Evolutionary conservation across 2,888 invertebrate species (phyloP), one percentile per base, ranked within the genome.

Genomic region (Idaea straminata): DNA sequence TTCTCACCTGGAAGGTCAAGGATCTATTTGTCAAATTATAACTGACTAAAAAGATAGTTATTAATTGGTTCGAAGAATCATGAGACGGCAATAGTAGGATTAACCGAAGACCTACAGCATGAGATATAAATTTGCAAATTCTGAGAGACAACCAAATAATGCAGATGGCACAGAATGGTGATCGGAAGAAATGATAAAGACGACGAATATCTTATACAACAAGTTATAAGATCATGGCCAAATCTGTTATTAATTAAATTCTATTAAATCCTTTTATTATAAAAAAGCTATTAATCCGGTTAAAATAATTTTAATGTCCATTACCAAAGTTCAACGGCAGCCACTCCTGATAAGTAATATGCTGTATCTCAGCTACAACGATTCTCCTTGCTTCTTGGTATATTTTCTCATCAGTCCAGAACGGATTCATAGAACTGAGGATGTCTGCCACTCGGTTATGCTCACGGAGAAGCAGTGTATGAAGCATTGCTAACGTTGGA

Each of bases 321-420:
- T 81, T 81, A 94, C 93, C 94, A 64, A 95, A 91, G 69, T 91
- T 92, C 62, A 87, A 69, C 1, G 94, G 94, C 63, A 94, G 77
- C 94, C 94, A 95, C 72, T 94, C 94, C 76, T 93, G 91, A 75
- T 94, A 95, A 5, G 94, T 92, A 61, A 95, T 94, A 69, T 95
- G 94, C 78, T 95, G 95, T 71, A 94, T 88, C 74, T 94, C 89
- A 0, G 94, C 94, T 36, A 94, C 86, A 35, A 94, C 89, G 64
- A 95, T 92, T 71, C 84, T 86, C 74, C 94, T 84, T 3, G 94
- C 80, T 77, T 94, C 94, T 77, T 94, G 94, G 79, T 90, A 95
- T 57, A 94, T 75, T 63, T 82, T 86, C 79, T 94, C 94, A 72
- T 95, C 95, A 35, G 80, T 82, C 94, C 94, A 94, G 63, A 92